phyloP scores from a whole-genome alignment of 2,797 vertebrate genomes.

The Acanthis flammea region DNA sequence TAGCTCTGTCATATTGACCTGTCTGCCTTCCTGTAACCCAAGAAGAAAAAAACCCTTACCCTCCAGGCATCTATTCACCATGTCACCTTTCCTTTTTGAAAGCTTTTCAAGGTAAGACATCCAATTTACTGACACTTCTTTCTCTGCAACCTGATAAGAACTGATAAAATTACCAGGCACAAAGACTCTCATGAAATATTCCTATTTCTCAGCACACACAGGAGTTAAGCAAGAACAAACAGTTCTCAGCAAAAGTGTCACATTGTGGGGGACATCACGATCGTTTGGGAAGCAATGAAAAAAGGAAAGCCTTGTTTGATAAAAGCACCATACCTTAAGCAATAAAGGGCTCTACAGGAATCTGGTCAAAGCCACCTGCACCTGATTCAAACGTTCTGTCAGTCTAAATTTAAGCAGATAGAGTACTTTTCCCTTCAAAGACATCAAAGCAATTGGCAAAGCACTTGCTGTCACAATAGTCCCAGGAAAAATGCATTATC shows the following conservation, averaged over 20 bases:
- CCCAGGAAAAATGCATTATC: constrained; percentile 18
- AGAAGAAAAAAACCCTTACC: neutral
- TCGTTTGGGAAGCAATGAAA: neutral
- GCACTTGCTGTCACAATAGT: constrained; percentile 12
- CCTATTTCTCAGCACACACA: constrained; percentile 1
- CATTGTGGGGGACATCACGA: neutral
- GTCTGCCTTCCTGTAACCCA: constrained; percentile 4
- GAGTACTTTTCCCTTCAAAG: constrained; percentile 25
- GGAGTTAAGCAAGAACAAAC: constrained; percentile 44
- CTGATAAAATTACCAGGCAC: constrained; percentile 23
- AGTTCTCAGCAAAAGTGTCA: constrained; percentile 9
- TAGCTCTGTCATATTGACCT: constrained; percentile 34
- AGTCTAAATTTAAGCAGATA: constrained; percentile 16
- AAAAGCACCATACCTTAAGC: neutral
- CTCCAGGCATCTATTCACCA: constrained; percentile 23
- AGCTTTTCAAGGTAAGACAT: constrained; percentile 53
- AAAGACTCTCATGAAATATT: constrained; percentile 43
- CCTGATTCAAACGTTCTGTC: neutral
- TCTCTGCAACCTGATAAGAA: constrained; percentile 11
- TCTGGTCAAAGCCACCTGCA: constrained; percentile 17
- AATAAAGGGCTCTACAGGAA: neutral
- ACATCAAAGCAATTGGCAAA: constrained; percentile 18
- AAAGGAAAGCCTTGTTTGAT: neutral
- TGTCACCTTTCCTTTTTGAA: constrained; percentile 33
- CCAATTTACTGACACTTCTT: constrained; percentile 51